Evolutionary conservation across 2,888 invertebrate species (phyloP), one percentile per base, ranked within the genome.

Genomic region (Fragum fragum): DNA sequence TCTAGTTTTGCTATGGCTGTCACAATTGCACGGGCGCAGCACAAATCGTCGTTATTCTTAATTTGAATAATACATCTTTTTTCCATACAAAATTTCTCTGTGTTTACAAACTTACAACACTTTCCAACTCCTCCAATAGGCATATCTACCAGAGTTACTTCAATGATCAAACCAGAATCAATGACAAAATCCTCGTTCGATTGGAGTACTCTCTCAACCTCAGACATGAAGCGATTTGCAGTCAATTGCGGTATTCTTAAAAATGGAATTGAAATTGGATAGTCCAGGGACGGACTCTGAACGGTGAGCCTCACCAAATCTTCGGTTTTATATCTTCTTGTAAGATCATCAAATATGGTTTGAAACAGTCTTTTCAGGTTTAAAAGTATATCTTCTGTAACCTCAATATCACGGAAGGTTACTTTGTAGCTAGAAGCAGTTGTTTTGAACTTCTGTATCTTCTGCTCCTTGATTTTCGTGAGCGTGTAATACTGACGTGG

Each of bases 1-100:
- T 81, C 85, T 18, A 74, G 21, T 23, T 74, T 53, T 5, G 81
- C 76, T 28, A 63, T 85, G 6, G 85, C 81, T 23, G 81, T 84
- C 1, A 84, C 73, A 7, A 84, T 59, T 6, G 79, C 81, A 39
- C 79, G 68, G 21, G 84, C 76, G 59, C 79, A 85, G 32, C 75
- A 85, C 23, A 81, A 28, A 26, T 74, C 52, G 63, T 85, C 81
- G 21, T 76, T 7, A 47, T 85, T 85, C 21, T 68, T 71, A 18
- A 85, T 79, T n/a, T 52, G 47, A 28, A 81, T 71, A 14, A 85
- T 47, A 55, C 79, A 39, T 71, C 36, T 36, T 47, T 83, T 76
- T 18, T 73, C 76, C 57, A 73, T 52, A 2, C 76, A 23, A 23
- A 70, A 28, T 71, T 42, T 76, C 9, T 73, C 76, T 14, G 76